A percentile compares a stretch with the other conserved stretches of the same genome.
phyloP scores from a whole-genome alignment of 1,140 invertebrate species.

The Tetramorium alpestre region DNA sequence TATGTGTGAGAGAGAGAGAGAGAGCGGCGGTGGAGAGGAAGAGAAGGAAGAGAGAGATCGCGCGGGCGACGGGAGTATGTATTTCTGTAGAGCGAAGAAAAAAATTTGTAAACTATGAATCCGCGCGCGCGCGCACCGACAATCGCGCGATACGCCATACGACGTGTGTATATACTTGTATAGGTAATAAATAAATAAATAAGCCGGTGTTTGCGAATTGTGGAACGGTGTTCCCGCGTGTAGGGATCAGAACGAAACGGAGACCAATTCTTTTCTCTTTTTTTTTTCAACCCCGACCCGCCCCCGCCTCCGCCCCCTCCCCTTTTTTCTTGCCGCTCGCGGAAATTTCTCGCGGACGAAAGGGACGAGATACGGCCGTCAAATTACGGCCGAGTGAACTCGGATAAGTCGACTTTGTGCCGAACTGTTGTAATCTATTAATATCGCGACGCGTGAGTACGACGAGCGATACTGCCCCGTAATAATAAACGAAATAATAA shows the following conservation, averaged over 20 bases:
- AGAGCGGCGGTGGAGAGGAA: neutral
- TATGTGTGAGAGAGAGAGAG: slow-evolving; percentile 19
- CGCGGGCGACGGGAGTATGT: slow-evolving; percentile 15
- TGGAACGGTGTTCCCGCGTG: slow-evolving; percentile 22
- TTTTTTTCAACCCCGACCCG: too few relatives aligned
- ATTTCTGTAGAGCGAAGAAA: slow-evolving; percentile 16
- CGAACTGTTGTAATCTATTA: slow-evolving; percentile 14
- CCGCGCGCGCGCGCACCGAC: neutral
- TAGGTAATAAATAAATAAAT: slow-evolving; percentile 72
- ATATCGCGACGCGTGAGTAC: neutral
- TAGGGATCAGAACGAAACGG: slow-evolving; percentile 57
- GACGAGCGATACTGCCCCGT: neutral
- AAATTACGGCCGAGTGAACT: neutral
- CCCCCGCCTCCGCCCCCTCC: too few relatives aligned
- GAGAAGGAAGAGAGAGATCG: neutral
- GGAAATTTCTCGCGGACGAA: neutral
- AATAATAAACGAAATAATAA: slow-evolving; percentile 48
- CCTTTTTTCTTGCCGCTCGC: neutral
- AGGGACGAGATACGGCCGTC: neutral
- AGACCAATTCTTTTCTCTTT: slow-evolving; percentile 49
- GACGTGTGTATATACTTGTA: slow-evolving; percentile 84
- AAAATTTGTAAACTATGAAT: slow-evolving; percentile 62
- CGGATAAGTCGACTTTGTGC: slow-evolving; percentile 12
- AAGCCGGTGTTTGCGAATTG: slow-evolving; percentile 47
- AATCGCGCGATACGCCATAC: slow-evolving; percentile 41